A percentile compares a stretch with the other conserved stretches of the same genome.
These are phyloP conservation scores for Autographa pulchrina DNA, from an alignment of 2,888 invertebrate genomes.

Conservation along the genomic window DNA sequence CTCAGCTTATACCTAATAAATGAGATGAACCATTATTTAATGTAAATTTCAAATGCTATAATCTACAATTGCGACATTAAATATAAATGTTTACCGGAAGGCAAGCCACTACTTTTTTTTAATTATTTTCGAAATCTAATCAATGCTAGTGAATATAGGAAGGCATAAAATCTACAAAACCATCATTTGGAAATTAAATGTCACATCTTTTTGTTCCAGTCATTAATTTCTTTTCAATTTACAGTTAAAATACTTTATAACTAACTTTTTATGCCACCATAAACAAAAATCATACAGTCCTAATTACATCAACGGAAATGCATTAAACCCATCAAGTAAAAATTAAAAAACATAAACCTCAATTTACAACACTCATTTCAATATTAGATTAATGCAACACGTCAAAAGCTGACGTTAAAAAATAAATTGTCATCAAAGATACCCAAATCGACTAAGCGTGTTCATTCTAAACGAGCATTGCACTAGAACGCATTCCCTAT, in stretches of 20 bases:
- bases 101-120: not conserved
- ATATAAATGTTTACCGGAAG: not conserved
- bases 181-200: not conserved
- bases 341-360: slow-evolving; percentile 55
- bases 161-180: not conserved
- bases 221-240: slow-evolving; percentile 14
- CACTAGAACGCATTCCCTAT: slow-evolving; percentile 63
- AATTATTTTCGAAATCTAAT: not conserved
- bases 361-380: slow-evolving; percentile 62
- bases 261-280: slow-evolving; percentile 24
- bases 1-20: not conserved
- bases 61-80: not conserved
- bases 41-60: not conserved
- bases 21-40: not conserved
- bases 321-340: slow-evolving; percentile 36
- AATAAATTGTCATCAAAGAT: slow-evolving; percentile 66
- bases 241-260: slow-evolving; percentile 24
- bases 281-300: slow-evolving; percentile 34
- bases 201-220: not conserved
- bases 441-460: slow-evolving; percentile 68
- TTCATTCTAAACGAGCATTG: slow-evolving; percentile 64
- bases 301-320: slow-evolving; percentile 35
- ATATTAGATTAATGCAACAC: slow-evolving; percentile 65
- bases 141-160: not conserved
- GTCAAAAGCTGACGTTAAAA: slow-evolving; percentile 55